These are phyloP conservation scores for Spicauda simplicius DNA, from an alignment of 2,888 invertebrate genomes.

Conservation along the genomic window DNA sequence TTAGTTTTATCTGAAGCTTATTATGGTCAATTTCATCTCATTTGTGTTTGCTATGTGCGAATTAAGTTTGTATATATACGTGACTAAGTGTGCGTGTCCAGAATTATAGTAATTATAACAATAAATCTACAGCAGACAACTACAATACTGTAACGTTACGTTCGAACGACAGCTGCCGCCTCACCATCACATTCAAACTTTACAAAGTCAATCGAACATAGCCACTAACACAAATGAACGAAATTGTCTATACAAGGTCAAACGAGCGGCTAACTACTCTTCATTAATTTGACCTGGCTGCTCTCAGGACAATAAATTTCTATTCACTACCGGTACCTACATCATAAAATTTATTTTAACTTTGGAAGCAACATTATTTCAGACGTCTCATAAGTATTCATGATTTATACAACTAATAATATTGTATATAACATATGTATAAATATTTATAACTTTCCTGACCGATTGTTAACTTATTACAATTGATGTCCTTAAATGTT, in stretches of 20 bases:
- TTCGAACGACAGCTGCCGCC: neutral
- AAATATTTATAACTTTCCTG: conserved; percentile 66
- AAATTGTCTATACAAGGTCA: neutral
- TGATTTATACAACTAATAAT: conserved; percentile 71
- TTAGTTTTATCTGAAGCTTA: neutral
- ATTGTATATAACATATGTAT: conserved; percentile 82
- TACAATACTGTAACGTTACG: neutral
- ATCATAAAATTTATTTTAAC: conserved; percentile 55
- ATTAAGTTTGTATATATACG: neutral
- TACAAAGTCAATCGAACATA: neutral
- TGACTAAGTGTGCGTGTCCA: conserved; percentile 1
- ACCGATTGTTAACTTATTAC: conserved; percentile 80
- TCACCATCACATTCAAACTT: neutral
- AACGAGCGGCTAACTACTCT: neutral
- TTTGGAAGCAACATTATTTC: conserved; percentile 80
- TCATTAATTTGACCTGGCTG: conserved; percentile 6
- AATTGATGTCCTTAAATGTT: conserved; percentile 45
- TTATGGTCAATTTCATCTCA: neutral
- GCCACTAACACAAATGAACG: neutral
- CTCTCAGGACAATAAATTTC: conserved; percentile 24
- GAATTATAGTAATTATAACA: neutral
- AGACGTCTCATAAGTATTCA: conserved; percentile 76
- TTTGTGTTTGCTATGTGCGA: neutral
- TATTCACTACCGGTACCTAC: conserved; percentile 47
- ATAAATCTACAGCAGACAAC: neutral